Evolutionary conservation across 2,888 invertebrate genomes (phyloP), one percentile per base, ranked within the genome.

Genomic region (Calameuta filiformis): DNA sequence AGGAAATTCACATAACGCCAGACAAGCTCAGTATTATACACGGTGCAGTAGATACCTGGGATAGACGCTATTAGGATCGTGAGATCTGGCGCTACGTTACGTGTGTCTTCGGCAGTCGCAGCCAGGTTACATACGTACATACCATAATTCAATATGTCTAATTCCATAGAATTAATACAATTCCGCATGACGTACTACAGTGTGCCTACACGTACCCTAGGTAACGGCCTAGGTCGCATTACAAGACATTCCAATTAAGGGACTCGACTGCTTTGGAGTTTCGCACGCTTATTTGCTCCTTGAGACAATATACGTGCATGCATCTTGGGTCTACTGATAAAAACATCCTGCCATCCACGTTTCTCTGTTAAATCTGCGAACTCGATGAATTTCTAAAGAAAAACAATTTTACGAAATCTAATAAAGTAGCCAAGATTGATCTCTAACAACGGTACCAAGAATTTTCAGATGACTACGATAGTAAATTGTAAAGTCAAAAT

Each of bases 201-300:
- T 68, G 73, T 69, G 35, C 12, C 69, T 73, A 68, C 68, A 73
- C 69, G 74, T 73, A 77, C 40, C 73, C 69, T 71, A 69, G 75
- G 74, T 75, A 71, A 69, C 12, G 69, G 75, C 68, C 75, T 75
- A 71, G 75, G 79, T 75, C 77, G 81, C 79, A 82, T 82, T 82
- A 82, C 82, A 76, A 76, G 82, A 81, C 78, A 82, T 82, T 82
- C 78, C 82, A 82, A 82, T 82, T 80, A 82, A 82, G 79, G 75
- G 78, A 76, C 80, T 80, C 33, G 69, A 73, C 69, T 33, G 75
- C 75, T 75, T 69, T 35, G 37, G 75, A 75, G 77, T 40, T 75
- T 75, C 75, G 75, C 68, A 68, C 75, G 69, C 75, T 69, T 69
- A 69, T 75, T 71, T 77, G 74, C 34, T 40, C 37, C 23, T 23